Conservation (phyloP, 92 coral and sea anemone species). For the Muricea muricata region DNA sequence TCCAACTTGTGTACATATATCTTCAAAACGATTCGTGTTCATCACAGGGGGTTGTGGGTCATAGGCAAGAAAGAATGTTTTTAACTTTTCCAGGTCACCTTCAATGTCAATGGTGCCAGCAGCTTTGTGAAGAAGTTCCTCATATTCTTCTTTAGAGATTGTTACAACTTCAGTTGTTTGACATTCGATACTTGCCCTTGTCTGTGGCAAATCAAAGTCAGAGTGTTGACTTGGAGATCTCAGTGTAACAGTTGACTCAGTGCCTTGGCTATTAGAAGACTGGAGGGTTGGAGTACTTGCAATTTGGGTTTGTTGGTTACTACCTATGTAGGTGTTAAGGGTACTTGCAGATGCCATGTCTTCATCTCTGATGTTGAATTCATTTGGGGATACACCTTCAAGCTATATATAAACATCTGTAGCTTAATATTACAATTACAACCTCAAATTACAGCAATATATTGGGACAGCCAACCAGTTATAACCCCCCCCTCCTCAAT, state of each 20-base stretch:
- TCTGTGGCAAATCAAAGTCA: neutral
- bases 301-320: no score
- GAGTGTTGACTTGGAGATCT: neutral
- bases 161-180: constrained; percentile 1
- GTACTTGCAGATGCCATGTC: neutral
- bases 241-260: neutral
- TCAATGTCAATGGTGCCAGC: neutral
- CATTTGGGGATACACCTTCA: neutral
- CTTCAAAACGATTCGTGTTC: neutral
- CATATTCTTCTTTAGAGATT: constrained; percentile 1
- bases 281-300: no score
- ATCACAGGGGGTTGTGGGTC: constrained; percentile 12
- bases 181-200: no score
- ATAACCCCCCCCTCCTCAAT: no score
- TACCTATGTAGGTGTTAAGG: no score
- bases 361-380: neutral
- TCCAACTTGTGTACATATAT: no score
- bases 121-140: neutral
- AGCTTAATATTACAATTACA: neutral
- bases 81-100: constrained; percentile 22
- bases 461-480: neutral
- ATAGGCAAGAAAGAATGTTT: neutral
- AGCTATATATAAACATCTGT: neutral
- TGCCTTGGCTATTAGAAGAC: neutral
- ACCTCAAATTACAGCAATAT: neutral